Percentiles rank a stretch among this genome's conserved stretches.
Conservation (phyloP, 2,113 vertebrate species). For the Panthera tigris region DNA sequence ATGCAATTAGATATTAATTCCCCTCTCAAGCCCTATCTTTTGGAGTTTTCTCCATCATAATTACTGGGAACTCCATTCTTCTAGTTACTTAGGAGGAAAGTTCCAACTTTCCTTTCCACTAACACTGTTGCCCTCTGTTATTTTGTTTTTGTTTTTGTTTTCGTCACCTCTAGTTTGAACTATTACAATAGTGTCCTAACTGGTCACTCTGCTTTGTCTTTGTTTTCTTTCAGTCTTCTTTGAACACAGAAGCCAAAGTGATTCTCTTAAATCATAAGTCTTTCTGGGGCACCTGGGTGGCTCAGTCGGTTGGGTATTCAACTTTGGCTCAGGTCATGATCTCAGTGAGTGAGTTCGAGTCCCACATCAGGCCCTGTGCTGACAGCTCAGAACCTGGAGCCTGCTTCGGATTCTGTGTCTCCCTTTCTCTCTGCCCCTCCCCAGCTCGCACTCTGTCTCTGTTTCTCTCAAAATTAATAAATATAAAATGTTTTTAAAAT, state of each 20-base stretch:
- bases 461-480: no score
- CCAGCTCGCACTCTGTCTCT: no score
- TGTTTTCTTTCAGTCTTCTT: not conserved
- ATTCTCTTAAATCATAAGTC: not conserved
- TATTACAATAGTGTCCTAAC: not conserved
- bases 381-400: no score
- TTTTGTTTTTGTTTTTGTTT: not conserved
- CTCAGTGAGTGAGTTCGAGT: no score
- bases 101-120: not conserved
- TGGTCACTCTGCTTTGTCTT: not conserved
- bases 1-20: not conserved
- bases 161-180: not conserved
- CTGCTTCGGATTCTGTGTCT: no score
- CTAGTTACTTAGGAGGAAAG: not conserved
- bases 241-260: not conserved
- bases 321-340: no score
- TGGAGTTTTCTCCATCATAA: not conserved
- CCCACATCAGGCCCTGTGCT: no score
- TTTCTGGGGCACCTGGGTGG: no score
- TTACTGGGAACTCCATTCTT: not conserved
- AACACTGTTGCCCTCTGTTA: not conserved
- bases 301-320: no score
- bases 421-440: no score
- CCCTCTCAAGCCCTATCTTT: not conserved
- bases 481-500: no score